These are phyloP conservation scores for Heliconius ismenius DNA, from an alignment of 2,888 invertebrate species.

Conservation along the genomic window DNA sequence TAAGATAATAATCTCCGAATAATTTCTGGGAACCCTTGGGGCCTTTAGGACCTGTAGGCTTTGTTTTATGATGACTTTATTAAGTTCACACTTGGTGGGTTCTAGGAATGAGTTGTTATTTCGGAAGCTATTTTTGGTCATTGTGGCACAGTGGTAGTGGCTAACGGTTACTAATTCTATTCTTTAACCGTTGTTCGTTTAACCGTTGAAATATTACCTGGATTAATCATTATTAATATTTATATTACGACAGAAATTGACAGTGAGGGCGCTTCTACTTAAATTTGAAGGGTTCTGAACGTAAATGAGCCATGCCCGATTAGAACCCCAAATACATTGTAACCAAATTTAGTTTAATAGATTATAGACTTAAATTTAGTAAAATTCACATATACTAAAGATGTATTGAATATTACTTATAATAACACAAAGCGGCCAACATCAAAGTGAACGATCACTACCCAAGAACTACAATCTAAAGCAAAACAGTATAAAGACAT, in stretches of 20 bases:
- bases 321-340: neutral
- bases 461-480: constrained; percentile 11
- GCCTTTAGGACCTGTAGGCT: constrained; percentile 64
- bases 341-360: neutral
- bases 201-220: neutral
- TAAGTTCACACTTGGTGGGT: constrained; percentile 72
- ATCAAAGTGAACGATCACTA: neutral
- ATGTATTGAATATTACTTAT: neutral
- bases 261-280: neutral
- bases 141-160: neutral
- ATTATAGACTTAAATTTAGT: neutral
- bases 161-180: neutral
- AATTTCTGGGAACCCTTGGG: constrained; percentile 67
- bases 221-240: neutral
- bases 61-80: constrained; percentile 61
- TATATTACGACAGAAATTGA: neutral
- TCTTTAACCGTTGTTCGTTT: neutral
- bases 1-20: constrained; percentile 68
- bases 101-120: constrained; percentile 70
- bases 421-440: neutral
- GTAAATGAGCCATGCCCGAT: constrained; percentile 63
- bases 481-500: constrained; percentile 52
- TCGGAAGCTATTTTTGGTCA: constrained; percentile 3
- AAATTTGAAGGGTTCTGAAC: constrained; percentile 58
- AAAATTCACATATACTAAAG: neutral